Evolutionary conservation across 2,113 vertebrate species (phyloP), one percentile per base, ranked within the genome.

Genomic region (Clarias batrachus): DNA sequence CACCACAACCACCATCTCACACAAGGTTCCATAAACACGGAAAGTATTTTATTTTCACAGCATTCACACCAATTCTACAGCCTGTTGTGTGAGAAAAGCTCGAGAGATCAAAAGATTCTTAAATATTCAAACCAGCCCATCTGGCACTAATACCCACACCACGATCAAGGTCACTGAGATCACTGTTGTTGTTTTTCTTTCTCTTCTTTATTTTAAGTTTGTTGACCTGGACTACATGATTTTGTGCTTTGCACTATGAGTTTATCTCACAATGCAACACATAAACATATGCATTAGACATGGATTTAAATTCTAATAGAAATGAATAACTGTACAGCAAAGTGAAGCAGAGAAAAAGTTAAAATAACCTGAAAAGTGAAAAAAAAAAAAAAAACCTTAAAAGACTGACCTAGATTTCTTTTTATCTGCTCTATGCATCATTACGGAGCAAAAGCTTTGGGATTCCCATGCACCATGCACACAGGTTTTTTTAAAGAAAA

Each of bases 361-460:
- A 81, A 83, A 90, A 87, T 62, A 77, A 65, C 37, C 81, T 66
- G 81, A n/a, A 48, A 14, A 87, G 57, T 59, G 19, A 56, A 37
- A 83, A 83, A 23, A 68, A 82, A 63, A 91, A 85, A 37, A 37
- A 37, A 37, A 37, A 37, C 2, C 33, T 37, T 37, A 37, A 3
- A 23, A 21, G 66, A 37, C 25, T 17, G 88, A 90, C 90, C 87
- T 80, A 87, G 85, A 90, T 91, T 63, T 74, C 19, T 13, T 33
- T 41, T 6, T 30, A 41, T 25, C 25, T 54, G 68, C 33, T 68
- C 86, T 82, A n/a, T 81, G 77, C 33, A 88, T 88, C 23, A 71
- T 27, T 76, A 27, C 57, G 65, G 79, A 82, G 63, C n/a, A 70
- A 66, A 71, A 79, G 62, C 37, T 81, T 73, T 86, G 37, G 71